A percentile compares a stretch with the other conserved stretches of the same genome.
Conservation (phyloP, 1,140 invertebrate genomes). For the Drosophila melanica region DNA sequence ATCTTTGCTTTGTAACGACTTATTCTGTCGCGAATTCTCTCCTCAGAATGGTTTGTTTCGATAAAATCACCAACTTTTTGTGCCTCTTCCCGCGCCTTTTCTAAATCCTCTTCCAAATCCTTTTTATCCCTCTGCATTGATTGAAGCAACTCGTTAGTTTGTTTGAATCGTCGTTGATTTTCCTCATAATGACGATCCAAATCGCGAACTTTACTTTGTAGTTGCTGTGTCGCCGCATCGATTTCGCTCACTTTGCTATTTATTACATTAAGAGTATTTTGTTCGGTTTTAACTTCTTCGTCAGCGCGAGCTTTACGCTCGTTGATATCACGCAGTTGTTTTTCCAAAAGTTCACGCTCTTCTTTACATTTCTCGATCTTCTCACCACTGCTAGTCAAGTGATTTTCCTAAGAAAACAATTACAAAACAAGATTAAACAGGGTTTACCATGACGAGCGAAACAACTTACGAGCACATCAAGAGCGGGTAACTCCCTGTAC, state of each 20-base stretch:
- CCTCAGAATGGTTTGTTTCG: slow-evolving; percentile 44
- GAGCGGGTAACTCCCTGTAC: slow-evolving; percentile 53
- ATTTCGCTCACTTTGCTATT: slow-evolving; percentile 29
- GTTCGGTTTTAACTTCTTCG: slow-evolving; percentile 17
- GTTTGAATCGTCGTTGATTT: slow-evolving; percentile 44
- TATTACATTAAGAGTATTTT: slow-evolving; percentile 28
- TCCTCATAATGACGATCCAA: slow-evolving; percentile 56
- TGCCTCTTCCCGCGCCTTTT: slow-evolving; percentile 32
- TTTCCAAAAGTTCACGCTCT: slow-evolving; percentile 34
- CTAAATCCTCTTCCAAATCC: slow-evolving; percentile 33
- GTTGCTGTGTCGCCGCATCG: slow-evolving; percentile 31
- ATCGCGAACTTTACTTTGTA: slow-evolving; percentile 43
- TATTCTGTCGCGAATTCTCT: slow-evolving; percentile 51
- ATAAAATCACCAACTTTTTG: slow-evolving; percentile 60
- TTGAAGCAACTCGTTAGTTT: slow-evolving; percentile 43
- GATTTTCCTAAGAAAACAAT: slow-evolving; percentile 38
- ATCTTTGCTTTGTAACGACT: slow-evolving; percentile 64
- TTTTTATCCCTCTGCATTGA: slow-evolving; percentile 30
- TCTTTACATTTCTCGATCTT: slow-evolving; percentile 49
- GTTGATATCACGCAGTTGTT: slow-evolving; percentile 34
- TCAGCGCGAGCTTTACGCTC: slow-evolving; percentile 20
- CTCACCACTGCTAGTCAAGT: slow-evolving; percentile 35
- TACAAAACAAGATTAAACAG: background rate
- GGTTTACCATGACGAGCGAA: background rate
- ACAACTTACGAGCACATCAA: slow-evolving; percentile 45